These are phyloP conservation scores for Phenganax stokvisi DNA, from an alignment of 92 coral and sea anemone genomes.

Conservation along the genomic window DNA sequence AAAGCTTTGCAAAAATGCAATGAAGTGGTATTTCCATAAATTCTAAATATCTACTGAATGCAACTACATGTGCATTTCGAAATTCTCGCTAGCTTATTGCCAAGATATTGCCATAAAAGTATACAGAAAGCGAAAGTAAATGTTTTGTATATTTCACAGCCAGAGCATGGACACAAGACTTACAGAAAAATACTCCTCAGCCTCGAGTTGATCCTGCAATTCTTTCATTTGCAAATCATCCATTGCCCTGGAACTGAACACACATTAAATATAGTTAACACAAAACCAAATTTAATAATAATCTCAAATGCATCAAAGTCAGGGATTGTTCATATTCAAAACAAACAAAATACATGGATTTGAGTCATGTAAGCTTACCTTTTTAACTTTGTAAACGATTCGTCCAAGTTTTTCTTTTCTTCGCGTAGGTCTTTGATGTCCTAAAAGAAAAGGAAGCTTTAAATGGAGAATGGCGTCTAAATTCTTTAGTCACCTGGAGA, in stretches of 20 bases:
- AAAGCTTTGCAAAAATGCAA: too few species aligned
- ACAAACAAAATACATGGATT: too few species aligned
- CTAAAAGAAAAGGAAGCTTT: constrained; percentile 39
- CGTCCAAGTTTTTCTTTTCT: constrained; percentile 81
- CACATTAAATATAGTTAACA: background rate
- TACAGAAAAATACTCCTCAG: constrained; percentile 95
- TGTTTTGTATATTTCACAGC: background rate
- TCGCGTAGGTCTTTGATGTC: constrained; percentile 76
- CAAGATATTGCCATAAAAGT: too few species aligned
- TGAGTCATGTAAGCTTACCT: constrained; percentile 48
- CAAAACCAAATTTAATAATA: background rate
- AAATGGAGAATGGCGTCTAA: background rate
- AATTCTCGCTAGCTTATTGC: too few species aligned
- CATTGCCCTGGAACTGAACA: constrained; percentile 88
- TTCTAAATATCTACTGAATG: too few species aligned
- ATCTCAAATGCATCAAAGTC: background rate
- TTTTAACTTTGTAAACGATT: constrained; percentile 79
- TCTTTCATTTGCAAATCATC: constrained; percentile 96
- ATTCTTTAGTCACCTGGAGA: too few species aligned
- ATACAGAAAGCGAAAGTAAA: background rate
- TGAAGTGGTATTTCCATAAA: too few species aligned
- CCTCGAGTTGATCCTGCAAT: constrained; percentile 93
- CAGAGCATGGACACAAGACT: constrained; percentile 22
- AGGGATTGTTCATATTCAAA: too few species aligned
- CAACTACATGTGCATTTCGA: background rate